These are phyloP conservation scores for Crambe crambe DNA, from an alignment of 37 sponge, comb jelly and placozoan species.

Conservation along the genomic window DNA sequence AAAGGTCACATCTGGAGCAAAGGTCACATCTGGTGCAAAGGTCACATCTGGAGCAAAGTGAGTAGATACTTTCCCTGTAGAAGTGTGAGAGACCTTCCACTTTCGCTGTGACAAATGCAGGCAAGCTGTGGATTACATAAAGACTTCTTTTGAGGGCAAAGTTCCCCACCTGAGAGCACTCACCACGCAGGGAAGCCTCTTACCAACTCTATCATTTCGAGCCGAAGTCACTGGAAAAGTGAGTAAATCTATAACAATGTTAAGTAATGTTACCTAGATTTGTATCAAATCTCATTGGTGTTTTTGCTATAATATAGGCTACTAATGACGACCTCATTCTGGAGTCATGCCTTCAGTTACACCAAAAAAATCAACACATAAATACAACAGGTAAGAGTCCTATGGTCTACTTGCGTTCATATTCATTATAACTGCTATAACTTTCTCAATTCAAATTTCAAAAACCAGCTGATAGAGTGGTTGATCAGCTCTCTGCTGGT, in stretches of 20 bases:
- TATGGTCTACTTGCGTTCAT: too few species aligned
- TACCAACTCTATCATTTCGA: conserved; percentile 50
- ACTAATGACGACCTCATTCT: conserved; percentile 87
- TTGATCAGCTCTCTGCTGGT: background rate
- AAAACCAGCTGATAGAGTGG: too few species aligned
- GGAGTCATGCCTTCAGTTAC: conserved; percentile 51
- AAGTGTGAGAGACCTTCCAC: too few species aligned
- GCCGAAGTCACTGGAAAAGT: conserved; percentile 61
- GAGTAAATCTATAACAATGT: background rate
- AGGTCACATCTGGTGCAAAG: conserved; percentile 47
- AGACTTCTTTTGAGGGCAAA: conserved; percentile 1
- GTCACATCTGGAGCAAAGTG: conserved; percentile 46
- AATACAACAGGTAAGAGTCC: background rate
- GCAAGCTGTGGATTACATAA: conserved; percentile 50
- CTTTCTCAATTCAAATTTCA: too few species aligned
- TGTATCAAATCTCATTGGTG: background rate
- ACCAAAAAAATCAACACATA: conserved; percentile 4
- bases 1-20: conserved; percentile 31
- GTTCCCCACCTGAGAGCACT: conserved; percentile 32
- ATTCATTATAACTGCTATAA: too few species aligned
- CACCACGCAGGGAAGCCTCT: conserved; percentile 72
- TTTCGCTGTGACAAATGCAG: too few species aligned
- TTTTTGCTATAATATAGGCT: conserved; percentile 17
- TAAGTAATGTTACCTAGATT: background rate
- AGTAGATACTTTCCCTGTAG: too few species aligned